Percentiles rank a stretch among this genome's conserved stretches.
Conservation (phyloP, 2,888 invertebrate genomes). For the Tiliacea aurago region DNA sequence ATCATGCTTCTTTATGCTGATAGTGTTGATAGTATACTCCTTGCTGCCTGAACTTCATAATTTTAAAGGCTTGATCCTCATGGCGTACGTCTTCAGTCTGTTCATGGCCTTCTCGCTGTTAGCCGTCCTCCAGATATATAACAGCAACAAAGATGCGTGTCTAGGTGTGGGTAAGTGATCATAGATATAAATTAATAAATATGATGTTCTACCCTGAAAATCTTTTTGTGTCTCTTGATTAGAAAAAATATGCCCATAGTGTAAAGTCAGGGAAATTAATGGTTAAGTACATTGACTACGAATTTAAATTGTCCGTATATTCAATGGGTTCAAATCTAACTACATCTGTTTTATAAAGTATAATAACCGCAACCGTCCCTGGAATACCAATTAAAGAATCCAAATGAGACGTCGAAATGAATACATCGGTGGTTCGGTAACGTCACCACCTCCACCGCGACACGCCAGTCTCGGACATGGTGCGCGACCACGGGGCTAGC, state of each 20-base stretch:
- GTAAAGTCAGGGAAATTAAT: too few species aligned
- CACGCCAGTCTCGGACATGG: too few species aligned
- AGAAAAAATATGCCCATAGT: neutral
- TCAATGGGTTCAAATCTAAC: too few species aligned
- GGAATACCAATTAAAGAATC: too few species aligned
- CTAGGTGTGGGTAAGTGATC: slow-evolving; percentile 71
- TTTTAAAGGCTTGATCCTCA: slow-evolving; percentile 75
- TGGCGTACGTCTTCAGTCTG: slow-evolving; percentile 77
- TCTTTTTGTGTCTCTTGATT: neutral
- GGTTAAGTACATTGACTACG: too few species aligned
- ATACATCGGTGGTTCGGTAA: too few species aligned
- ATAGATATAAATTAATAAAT: neutral
- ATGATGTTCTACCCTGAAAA: neutral
- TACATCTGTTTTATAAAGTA: too few species aligned
- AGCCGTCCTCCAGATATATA: slow-evolving; percentile 67
- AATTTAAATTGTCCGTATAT: neutral
- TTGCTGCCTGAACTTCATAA: slow-evolving; percentile 76
- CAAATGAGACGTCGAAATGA: too few species aligned
- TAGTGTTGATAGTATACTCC: slow-evolving; percentile 75
- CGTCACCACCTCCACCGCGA: too few species aligned
- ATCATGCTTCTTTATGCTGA: slow-evolving; percentile 74
- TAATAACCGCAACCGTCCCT: too few species aligned
- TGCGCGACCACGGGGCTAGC: too few species aligned
- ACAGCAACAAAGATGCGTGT: slow-evolving; percentile 56
- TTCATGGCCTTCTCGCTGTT: slow-evolving; percentile 74